These are phyloP conservation scores for Pseudobourletiella spinata DNA, from an alignment of 1,140 invertebrate genomes.

Conservation along the genomic window DNA sequence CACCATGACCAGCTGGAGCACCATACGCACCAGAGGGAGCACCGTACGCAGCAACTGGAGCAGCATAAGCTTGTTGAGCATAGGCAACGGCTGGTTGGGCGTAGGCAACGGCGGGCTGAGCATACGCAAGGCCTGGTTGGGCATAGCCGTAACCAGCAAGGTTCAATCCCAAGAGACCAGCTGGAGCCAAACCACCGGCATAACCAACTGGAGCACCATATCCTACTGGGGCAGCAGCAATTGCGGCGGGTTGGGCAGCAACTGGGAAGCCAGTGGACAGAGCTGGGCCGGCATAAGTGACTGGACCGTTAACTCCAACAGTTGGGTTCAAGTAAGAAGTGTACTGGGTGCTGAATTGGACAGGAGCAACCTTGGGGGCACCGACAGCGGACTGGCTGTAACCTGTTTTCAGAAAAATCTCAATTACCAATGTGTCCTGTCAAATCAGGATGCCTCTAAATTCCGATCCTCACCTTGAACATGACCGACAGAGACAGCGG, in stretches of 20 bases:
- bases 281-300: slow-evolving; percentile 28
- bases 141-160: neutral
- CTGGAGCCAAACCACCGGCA: neutral
- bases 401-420: slow-evolving; percentile 5
- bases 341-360: slow-evolving; percentile 31
- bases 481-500: slow-evolving; percentile 31
- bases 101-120: neutral
- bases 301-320: slow-evolving; percentile 32
- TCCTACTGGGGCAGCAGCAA: neutral
- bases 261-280: slow-evolving; percentile 3
- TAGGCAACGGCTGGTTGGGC: neutral
- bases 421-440: no score
- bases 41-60: neutral
- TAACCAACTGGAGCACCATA: slow-evolving; percentile 5
- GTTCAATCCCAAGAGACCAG: neutral
- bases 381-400: slow-evolving; percentile 29
- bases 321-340: slow-evolving; percentile 28
- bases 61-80: neutral
- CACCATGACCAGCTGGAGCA: slow-evolving; percentile 3
- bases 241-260: neutral
- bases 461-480: slow-evolving; percentile 33
- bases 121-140: neutral
- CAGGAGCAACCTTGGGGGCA: slow-evolving; percentile 28
- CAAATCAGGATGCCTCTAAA: no score
- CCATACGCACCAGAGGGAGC: slow-evolving; percentile 7